phyloP scores from a whole-genome alignment of 2,888 invertebrate species.

The Trissolcus brochymenae region DNA sequence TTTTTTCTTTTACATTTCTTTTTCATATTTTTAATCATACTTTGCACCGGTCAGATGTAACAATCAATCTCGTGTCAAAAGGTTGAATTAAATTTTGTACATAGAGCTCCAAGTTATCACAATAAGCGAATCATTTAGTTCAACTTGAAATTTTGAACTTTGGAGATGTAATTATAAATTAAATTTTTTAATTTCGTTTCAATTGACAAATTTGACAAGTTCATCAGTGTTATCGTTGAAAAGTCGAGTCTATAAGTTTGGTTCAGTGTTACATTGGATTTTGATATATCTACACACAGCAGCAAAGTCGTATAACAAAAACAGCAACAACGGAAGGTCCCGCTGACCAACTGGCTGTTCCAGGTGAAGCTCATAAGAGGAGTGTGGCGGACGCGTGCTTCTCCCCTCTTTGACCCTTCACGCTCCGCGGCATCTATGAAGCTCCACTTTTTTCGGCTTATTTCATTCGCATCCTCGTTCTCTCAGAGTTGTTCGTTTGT shows the following conservation, averaged over 20 bases:
- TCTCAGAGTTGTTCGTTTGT: conserved; percentile 42
- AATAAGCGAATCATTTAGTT: too few relatives aligned
- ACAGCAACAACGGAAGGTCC: conserved; percentile 57
- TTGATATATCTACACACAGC: conserved; percentile 42
- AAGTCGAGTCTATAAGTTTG: conserved; percentile 17
- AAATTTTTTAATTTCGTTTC: too few relatives aligned
- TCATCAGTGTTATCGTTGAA: conserved; percentile 11
- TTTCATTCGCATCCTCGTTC: conserved; percentile 41
- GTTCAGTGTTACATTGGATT: conserved; percentile 38
- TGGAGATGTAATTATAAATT: too few relatives aligned
- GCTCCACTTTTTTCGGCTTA: conserved; percentile 51
- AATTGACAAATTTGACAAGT: conserved; percentile 25
- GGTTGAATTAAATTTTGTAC: background rate
- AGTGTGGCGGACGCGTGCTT: conserved; percentile 64
- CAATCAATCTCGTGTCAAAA: too few relatives aligned
- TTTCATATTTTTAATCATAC: too few relatives aligned
- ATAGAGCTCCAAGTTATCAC: too few relatives aligned
- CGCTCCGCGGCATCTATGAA: conserved; percentile 57
- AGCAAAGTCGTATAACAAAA: conserved; percentile 58
- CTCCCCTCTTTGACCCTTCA: conserved; percentile 61
- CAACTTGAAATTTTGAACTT: too few relatives aligned
- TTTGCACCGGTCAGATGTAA: too few relatives aligned
- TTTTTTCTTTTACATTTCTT: too few relatives aligned
- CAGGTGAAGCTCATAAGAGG: conserved; percentile 62
- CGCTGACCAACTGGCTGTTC: conserved; percentile 63